Evolutionary conservation across 2,113 vertebrate species (phyloP).

Genomic region (Chloropsis hardwickii): DNA sequence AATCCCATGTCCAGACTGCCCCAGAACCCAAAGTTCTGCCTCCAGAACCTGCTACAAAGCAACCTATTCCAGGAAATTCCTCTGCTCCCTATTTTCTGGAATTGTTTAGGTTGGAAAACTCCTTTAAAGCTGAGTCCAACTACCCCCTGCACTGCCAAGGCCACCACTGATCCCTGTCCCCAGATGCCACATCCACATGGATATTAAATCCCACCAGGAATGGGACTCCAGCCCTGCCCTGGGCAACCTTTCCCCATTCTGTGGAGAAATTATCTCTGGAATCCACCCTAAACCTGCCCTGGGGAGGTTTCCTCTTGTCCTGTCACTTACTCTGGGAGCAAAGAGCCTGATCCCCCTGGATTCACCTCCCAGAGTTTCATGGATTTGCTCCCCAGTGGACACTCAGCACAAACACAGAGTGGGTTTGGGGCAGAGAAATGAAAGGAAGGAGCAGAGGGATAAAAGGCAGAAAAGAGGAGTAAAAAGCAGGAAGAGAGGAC

Average conservation of each 20-base stretch:
- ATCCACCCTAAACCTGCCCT: not conserved
- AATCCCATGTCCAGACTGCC: not conserved
- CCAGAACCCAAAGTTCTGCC: not conserved
- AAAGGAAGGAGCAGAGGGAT: not conserved
- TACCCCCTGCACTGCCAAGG: not conserved
- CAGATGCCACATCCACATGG: not conserved
- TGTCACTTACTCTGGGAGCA: not conserved
- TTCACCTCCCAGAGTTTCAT: not conserved
- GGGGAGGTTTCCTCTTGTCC: not conserved
- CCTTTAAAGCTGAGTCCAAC: not conserved
- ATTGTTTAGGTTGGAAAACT: not conserved
- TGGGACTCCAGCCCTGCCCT: not conserved
- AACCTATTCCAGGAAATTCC: not conserved
- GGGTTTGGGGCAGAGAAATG: not conserved
- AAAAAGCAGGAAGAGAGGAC: not conserved
- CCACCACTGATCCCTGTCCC: not conserved
- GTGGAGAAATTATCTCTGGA: not conserved
- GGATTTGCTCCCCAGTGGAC: not conserved
- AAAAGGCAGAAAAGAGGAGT: not conserved
- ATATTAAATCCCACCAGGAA: not conserved
- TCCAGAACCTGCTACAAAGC: not conserved
- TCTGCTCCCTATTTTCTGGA: not conserved
- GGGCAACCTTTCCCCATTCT: not conserved
- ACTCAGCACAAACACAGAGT: fast-evolving
- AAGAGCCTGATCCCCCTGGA: not conserved